Conservation (phyloP, 2,113 vertebrate species). For the Sterrhoptilus dennistouni region DNA sequence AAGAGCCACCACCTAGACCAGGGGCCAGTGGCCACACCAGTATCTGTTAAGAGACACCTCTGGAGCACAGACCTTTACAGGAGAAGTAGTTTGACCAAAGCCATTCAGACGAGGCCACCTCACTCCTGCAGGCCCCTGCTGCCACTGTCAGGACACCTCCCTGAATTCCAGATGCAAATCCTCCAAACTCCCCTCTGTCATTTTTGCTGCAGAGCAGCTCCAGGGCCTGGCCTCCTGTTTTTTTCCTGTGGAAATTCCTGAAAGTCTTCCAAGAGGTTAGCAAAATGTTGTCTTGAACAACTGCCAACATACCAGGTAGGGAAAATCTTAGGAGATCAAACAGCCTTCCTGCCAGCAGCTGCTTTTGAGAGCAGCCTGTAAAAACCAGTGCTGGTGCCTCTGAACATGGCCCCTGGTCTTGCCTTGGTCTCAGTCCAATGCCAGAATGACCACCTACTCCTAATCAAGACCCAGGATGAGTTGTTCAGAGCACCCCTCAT, state of each 20-base stretch:
- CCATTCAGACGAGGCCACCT: rapidly evolving
- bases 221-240: neutral
- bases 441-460: neutral
- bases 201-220: neutral
- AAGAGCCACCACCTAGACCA: neutral
- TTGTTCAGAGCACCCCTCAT: neutral
- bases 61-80: neutral
- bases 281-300: neutral
- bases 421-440: neutral
- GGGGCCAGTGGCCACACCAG: neutral
- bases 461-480: neutral
- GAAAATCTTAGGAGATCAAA: neutral
- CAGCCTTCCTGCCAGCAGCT: neutral
- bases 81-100: neutral
- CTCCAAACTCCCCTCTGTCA: neutral
- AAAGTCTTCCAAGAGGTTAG: neutral
- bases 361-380: neutral
- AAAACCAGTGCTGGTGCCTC: neutral
- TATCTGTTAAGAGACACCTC: neutral
- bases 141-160: neutral
- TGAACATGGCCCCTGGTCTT: neutral
- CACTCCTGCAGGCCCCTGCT: neutral
- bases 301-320: neutral
- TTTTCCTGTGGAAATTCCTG: neutral
- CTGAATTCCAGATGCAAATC: neutral